These are phyloP conservation scores for Physella acuta DNA, from an alignment of 1,140 invertebrate genomes.

Conservation along the genomic window DNA sequence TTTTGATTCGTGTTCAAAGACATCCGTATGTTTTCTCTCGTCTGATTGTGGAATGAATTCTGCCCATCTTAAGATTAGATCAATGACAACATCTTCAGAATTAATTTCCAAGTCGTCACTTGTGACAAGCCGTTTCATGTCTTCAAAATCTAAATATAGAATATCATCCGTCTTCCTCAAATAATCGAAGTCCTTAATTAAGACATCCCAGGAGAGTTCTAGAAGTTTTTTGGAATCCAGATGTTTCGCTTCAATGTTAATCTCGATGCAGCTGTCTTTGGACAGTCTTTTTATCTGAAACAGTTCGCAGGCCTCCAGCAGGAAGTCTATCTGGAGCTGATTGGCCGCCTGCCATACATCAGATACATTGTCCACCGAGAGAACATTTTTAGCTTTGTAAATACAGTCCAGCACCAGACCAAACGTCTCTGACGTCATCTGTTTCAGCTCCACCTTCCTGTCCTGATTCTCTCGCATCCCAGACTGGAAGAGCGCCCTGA, in stretches of 20 bases:
- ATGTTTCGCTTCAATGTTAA: background rate
- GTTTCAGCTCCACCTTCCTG: background rate
- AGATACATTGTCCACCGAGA: background rate
- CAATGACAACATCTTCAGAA: constrained; percentile 1
- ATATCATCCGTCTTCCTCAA: constrained; percentile 3
- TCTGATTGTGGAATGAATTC: background rate
- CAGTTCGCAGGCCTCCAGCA: background rate
- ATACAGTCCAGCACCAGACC: background rate
- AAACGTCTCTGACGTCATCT: background rate
- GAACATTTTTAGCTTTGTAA: constrained; percentile 1
- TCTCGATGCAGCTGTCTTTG: background rate
- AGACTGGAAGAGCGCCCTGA: background rate
- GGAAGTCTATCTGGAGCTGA: background rate
- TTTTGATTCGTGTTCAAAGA: no score
- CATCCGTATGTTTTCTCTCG: no score
- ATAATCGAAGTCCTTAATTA: constrained; percentile 1
- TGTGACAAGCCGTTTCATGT: background rate
- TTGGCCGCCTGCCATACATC: background rate
- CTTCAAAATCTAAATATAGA: background rate
- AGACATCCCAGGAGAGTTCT: constrained; percentile 2
- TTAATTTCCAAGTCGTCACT: background rate
- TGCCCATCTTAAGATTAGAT: background rate
- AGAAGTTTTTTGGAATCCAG: background rate
- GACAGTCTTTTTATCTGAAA: background rate
- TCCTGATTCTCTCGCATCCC: background rate